A percentile compares a stretch with the other conserved stretches of the same genome.
phyloP scores from a whole-genome alignment of 2,113 vertebrate genomes.

The Percina caprodes region DNA sequence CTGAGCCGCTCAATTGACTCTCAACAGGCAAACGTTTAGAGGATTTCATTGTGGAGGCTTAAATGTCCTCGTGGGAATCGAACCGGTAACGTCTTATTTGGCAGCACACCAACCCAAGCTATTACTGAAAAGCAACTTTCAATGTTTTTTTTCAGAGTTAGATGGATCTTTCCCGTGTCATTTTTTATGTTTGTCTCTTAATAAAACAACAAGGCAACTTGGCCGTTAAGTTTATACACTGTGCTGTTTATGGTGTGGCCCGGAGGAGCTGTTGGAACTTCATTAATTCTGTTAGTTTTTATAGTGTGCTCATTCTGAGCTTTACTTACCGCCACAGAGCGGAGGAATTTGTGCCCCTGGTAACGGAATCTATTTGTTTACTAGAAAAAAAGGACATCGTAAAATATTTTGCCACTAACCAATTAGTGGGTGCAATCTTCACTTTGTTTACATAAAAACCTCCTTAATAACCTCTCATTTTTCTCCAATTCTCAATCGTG shows the following conservation, averaged over 20 bases:
- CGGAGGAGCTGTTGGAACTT: conserved; percentile 60
- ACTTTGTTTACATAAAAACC: conserved; percentile 57
- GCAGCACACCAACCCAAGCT: conserved; percentile 8
- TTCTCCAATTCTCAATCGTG: conserved; percentile 38
- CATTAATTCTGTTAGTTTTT: conserved; percentile 73
- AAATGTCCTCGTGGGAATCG: conserved; percentile 53
- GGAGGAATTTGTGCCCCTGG: conserved; percentile 43
- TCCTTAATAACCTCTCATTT: conserved; percentile 44
- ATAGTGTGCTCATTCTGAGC: conserved; percentile 53
- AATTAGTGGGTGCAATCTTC: conserved; percentile 55
- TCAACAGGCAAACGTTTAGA: conserved; percentile 52
- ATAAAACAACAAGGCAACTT: conserved; percentile 45
- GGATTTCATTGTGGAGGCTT: conserved; percentile 49
- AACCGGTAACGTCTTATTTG: conserved; percentile 50
- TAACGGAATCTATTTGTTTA: conserved; percentile 67
- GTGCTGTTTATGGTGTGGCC: conserved; percentile 55
- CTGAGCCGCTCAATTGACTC: conserved; percentile 58
- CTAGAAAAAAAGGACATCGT: conserved; percentile 54
- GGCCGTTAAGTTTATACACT: conserved; percentile 53
- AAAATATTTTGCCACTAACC: conserved; percentile 50
- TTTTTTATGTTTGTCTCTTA: conserved; percentile 34
- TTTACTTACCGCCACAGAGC: conserved; percentile 59
- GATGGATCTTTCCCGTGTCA: conserved; percentile 27
- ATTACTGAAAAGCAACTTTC: neutral
- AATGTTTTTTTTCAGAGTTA: conserved; percentile 6